phyloP scores from a whole-genome alignment of 2,888 invertebrate genomes.

The Agapetus fuscipes region DNA sequence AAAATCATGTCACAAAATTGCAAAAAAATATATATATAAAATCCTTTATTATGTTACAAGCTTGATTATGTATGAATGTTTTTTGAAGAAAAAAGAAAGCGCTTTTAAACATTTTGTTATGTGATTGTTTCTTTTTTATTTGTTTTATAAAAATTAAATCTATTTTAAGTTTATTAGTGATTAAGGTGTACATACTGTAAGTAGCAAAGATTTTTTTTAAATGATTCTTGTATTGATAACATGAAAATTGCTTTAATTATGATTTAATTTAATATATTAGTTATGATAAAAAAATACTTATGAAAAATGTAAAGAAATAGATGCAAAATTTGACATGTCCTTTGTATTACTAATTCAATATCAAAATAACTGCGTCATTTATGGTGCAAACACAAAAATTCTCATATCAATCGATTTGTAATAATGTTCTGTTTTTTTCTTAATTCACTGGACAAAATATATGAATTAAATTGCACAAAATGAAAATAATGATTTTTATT shows the following conservation, averaged over 20 bases:
- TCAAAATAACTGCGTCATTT: not conserved
- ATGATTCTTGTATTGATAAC: slow-evolving; percentile 7
- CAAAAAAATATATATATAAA: no score
- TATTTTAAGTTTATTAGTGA: slow-evolving; percentile 18
- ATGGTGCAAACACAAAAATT: slow-evolving; percentile 6
- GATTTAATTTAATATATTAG: slow-evolving; percentile 6
- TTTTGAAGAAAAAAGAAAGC: slow-evolving; percentile 10
- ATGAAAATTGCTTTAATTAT: slow-evolving; percentile 17
- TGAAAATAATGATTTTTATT: not conserved
- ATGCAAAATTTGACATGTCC: no score
- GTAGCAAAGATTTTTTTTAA: slow-evolving; percentile 15
- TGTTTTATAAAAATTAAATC: slow-evolving; percentile 18
- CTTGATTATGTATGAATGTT: not conserved
- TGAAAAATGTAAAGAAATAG: no score
- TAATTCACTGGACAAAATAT: slow-evolving; percentile 7
- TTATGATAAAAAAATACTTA: not conserved
- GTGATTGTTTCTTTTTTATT: slow-evolving; percentile 21
- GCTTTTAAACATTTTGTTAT: slow-evolving; percentile 21
- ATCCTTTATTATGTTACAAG: no score
- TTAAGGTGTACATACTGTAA: slow-evolving; percentile 22
- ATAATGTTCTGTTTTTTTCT: slow-evolving; percentile 9
- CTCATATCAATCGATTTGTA: slow-evolving; percentile 19
- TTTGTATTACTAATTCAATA: no score
- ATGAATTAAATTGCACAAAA: slow-evolving; percentile 16
- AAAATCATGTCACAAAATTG: not conserved